These are phyloP conservation scores for Lycaon pictus DNA, from an alignment of 2,113 vertebrate genomes.

Conservation along the genomic window DNA sequence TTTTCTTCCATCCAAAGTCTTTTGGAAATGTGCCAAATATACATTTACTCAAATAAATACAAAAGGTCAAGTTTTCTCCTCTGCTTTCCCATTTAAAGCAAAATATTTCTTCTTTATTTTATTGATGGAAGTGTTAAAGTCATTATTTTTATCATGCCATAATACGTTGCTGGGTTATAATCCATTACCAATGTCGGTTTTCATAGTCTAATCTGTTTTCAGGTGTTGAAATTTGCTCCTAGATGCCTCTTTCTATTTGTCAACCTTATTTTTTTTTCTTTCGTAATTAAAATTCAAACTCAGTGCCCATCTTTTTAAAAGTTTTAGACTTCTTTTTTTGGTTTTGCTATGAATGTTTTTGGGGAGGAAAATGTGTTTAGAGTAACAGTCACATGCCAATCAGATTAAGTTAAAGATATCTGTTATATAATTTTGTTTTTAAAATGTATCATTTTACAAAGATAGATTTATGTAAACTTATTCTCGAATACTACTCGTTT, in stretches of 20 bases:
- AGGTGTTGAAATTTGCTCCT: conserved; percentile 32
- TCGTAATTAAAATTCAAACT: conserved; percentile 12
- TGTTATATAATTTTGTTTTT: background rate
- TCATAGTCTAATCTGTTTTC: conserved; percentile 43
- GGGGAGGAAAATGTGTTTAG: background rate
- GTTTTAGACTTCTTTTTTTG: background rate
- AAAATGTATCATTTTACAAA: conserved; percentile 20
- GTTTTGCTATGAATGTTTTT: background rate
- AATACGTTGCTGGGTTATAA: conserved; percentile 29
- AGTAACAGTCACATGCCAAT: background rate
- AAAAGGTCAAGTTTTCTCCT: conserved; percentile 59
- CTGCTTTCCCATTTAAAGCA: conserved; percentile 39
- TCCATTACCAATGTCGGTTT: conserved; percentile 37
- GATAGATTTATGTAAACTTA: conserved; percentile 37
- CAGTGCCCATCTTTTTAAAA: background rate
- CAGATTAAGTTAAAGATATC: background rate
- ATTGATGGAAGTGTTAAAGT: conserved; percentile 50
- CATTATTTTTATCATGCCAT: conserved; percentile 9
- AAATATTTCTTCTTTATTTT: conserved; percentile 60
- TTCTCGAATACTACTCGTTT: background rate
- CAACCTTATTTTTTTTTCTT: background rate
- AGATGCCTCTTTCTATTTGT: conserved; percentile 29
- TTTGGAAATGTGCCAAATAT: conserved; percentile 70
- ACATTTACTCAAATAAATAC: conserved; percentile 69
- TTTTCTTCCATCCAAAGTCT: conserved; percentile 64